These are phyloP conservation scores for Lasius platythorax DNA, from an alignment of 2,888 invertebrate species.

Conservation along the genomic window DNA sequence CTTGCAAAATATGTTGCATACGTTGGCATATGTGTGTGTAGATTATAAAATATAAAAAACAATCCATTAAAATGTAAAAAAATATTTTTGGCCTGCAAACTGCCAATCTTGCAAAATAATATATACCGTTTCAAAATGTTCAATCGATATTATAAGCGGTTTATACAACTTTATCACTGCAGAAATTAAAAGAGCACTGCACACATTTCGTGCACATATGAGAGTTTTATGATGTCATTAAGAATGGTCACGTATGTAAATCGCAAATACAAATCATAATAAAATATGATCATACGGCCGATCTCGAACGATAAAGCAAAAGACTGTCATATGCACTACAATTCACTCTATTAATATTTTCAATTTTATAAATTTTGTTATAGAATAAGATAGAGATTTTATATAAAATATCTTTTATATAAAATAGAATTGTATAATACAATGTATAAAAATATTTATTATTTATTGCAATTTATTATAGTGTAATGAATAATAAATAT, in stretches of 20 bases:
- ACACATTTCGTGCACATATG: not conserved
- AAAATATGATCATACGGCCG: conserved; percentile 57
- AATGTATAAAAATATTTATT: no score
- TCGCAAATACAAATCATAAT: conserved; percentile 19
- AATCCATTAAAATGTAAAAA: not conserved
- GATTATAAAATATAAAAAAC: no score
- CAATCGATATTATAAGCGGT: not conserved
- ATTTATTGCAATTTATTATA: no score
- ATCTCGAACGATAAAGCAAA: conserved; percentile 17
- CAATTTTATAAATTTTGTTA: not conserved
- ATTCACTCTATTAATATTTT: not conserved
- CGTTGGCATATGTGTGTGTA: no score
- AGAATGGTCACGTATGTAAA: conserved; percentile 23
- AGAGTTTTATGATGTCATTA: conserved; percentile 12
- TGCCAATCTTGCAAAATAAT: not conserved
- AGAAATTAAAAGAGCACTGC: not conserved
- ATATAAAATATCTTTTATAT: no score
- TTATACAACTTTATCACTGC: not conserved
- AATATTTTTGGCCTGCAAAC: not conserved
- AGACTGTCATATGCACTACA: not conserved
- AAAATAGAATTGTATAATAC: no score
- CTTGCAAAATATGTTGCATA: not conserved
- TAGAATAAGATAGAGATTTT: not conserved
- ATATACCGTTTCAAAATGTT: not conserved
- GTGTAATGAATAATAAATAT: no score